phyloP scores from a whole-genome alignment of 2,888 invertebrate genomes.

The Mythimna pallens region DNA sequence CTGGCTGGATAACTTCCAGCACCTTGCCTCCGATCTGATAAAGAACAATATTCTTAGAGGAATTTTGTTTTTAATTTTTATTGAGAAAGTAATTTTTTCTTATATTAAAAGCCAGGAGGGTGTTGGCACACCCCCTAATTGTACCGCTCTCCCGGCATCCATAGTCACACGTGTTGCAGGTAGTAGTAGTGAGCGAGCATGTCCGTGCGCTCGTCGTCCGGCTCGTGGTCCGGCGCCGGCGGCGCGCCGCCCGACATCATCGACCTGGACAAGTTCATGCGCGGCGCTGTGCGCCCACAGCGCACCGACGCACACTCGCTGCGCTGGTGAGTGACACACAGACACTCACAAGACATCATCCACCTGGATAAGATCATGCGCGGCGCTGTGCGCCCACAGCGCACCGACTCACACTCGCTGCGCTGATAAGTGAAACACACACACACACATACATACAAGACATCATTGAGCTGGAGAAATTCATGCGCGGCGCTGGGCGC shows the following conservation, averaged over 20 bases:
- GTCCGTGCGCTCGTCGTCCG: conserved; percentile 71
- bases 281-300: conserved; percentile 74
- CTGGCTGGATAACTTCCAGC: too few relatives aligned
- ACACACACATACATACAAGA: conserved; percentile 70
- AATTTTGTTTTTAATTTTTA: too few relatives aligned
- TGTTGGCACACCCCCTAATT: too few relatives aligned
- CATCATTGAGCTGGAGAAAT: conserved; percentile 85
- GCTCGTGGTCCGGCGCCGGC: conserved; percentile 64
- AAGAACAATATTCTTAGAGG: too few relatives aligned
- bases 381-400: conserved; percentile 72
- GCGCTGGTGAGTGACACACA: conserved; percentile 29
- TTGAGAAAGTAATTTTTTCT: too few relatives aligned
- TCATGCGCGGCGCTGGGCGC: conserved; percentile 79
- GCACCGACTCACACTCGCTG: conserved; percentile 36
- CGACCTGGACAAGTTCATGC: conserved; percentile 85
- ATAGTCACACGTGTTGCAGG: conserved; percentile 12
- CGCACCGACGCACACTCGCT: conserved; percentile 41
- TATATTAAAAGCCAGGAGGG: too few relatives aligned
- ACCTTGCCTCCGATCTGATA: too few relatives aligned
- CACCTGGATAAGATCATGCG: conserved; percentile 86
- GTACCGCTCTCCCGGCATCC: too few relatives aligned
- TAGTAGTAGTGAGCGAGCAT: conserved; percentile 59
- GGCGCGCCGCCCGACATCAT: conserved; percentile 77
- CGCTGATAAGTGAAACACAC: conserved; percentile 28
- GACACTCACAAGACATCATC: conserved; percentile 78